Base-by-base conservation (phyloP, 2,113 vertebrate species). In the Acanthisitta chloris region DNA sequence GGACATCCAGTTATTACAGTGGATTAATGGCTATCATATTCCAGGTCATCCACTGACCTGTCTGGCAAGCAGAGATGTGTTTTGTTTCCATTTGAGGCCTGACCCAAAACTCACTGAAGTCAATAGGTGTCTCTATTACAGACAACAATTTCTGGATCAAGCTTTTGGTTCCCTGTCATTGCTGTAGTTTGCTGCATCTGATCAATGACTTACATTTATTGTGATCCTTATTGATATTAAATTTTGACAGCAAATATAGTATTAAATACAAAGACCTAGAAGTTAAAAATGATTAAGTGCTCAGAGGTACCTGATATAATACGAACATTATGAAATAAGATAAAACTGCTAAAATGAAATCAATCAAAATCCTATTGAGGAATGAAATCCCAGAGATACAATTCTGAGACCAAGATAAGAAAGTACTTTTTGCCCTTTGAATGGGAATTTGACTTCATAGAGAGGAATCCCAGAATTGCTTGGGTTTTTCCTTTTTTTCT, bases 341-440 rank as follows among this genome's bases (percentile, higher is more conserved):
- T 88, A 96, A 96, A 94, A 79, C 52, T 81, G 87, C 55, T 81
- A 88, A 92, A 96, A 80, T 69, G 59, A 91, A 94, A 97, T 94
- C 90, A 91, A 94, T 95, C 91, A 93, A 91, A 96, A 87, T 59
- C 74, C 77, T 76, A 20, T 79, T 90, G 84, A 61, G 64, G 45
- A 87, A 92, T 38, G 48, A 80, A 83, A 91, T 86, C 51, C 61
- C 43, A 82, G 57, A 90, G 82, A 81, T n/a, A 34, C 43, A 77
- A 6, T 46, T 84, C 58, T 80, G 54, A 72, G 69, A 81, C 5
- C 52, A 70, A 48, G 82, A 80, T 36, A 78, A 81, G 25, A 85
- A 88, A 89, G 10, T 59, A 66, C 12, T 88, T 93, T 93, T 69
- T 76, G 51, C 80, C 77, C 67, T 80, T 91, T 1, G 7, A 71